Percentiles rank a stretch among this genome's conserved stretches.
Conservation (phyloP, 2,113 vertebrate species). For the Myocastor coypus region DNA sequence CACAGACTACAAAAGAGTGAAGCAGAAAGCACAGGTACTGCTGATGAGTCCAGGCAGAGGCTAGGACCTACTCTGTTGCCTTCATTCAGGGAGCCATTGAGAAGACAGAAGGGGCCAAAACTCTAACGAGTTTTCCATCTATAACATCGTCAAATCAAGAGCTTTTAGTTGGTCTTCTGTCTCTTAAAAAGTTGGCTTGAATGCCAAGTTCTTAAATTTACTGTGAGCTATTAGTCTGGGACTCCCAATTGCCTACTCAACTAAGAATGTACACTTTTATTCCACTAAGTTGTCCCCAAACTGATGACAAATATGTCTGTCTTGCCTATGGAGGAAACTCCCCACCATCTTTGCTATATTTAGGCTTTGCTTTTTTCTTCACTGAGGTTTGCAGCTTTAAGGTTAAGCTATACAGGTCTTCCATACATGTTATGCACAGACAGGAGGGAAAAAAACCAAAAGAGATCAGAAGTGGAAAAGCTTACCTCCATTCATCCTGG, state of each 20-base stretch:
- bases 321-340: not conserved
- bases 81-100: accelerated
- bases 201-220: not conserved
- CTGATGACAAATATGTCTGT: not conserved
- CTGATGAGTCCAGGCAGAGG: accelerated
- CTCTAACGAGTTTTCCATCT: not conserved
- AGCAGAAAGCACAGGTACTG: not conserved
- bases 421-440: not conserved
- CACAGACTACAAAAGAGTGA: not conserved
- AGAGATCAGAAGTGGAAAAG: accelerated
- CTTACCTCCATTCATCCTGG: not conserved
- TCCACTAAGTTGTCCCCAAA: no score
- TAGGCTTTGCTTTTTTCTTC: not conserved
- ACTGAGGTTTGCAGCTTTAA: not conserved
- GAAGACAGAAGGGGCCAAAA: accelerated
- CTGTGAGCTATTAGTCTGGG: not conserved
- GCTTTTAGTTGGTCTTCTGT: not conserved
- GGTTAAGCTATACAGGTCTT: not conserved
- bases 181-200: not conserved
- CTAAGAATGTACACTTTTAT: not conserved
- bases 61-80: accelerated
- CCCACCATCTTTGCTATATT: not conserved
- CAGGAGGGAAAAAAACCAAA: not conserved
- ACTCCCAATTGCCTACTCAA: not conserved
- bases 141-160: no score